Base-by-base conservation (phyloP, 2,797 vertebrate species). In the Gallirallus australis region DNA sequence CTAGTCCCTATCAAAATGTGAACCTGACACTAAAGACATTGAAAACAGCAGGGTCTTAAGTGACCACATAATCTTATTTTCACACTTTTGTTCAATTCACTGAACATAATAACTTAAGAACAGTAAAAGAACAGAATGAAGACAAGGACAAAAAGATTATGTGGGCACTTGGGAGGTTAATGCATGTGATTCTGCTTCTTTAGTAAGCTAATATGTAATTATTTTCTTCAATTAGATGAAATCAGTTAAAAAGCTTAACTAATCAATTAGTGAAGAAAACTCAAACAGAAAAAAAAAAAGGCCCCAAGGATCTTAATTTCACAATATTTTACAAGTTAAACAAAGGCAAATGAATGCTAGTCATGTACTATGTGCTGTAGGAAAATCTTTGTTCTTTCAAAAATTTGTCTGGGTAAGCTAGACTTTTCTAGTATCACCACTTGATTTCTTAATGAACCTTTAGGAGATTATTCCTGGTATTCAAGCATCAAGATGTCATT, bases 181-280 rank as follows among this genome's bases (percentile, higher is more conserved):
- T 70, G 17, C 28, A 76, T 59, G 28, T 76, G 6, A 19, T 72
- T 86, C 56, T 89, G 24, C 40, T 69, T 94, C 87, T 68, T 73
- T 73, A 73, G 70, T 54, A 82, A 82, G 52, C 21, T 86, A 53
- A 79, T 76, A 18, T 23, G 25, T 72, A 89, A 85, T 88, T 90
- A 73, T 77, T 85, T 94, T 89, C 42, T 82, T 89, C 52, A 89
- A 60, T 89, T 94, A 93, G 52, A 76, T 89, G 24, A 87, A 91
- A 97, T 89, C 84, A 64, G 24, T 83, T 85, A 18, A 81, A 94
- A 90, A 91, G 30, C 25, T 70, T 93, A 87, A 84, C 20, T 82
- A 89, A 95, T 92, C 81, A 85, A 60, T 85, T 94, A 82, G 2
- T 45, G 37, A 4, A 39, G 15, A 4, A 28, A 69, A 89, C 17